Base-by-base conservation (phyloP, 2,113 vertebrate species). In the Ailurus styani region DNA sequence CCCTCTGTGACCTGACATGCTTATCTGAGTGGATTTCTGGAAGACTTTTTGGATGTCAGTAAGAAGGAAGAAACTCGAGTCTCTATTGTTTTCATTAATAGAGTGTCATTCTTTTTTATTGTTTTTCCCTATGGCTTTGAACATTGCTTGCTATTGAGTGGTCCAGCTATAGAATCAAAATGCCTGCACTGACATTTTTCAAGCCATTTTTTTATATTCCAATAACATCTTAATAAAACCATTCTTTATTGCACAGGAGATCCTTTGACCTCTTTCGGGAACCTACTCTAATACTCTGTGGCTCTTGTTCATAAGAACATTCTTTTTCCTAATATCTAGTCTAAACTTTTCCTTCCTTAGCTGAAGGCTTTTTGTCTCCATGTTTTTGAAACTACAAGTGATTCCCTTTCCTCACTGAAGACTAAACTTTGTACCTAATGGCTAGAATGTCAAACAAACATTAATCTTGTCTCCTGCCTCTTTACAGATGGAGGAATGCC, bases 371-470 rank as follows among this genome's bases (percentile, higher is more conserved):
- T 96, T 96, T 81, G 88, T 97, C 7, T 34, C 45, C 88, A 95
- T 97, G 87, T 98, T 68, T 96, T 95, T 89, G 47, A 95, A 25
- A 89, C 52, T 98, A 97, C 98, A 98, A 99, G 98, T 98, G 98
- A 98, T 98, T 98, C 96, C 66, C 92, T 98, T 98, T 98, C 96
- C 97, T 98, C 93, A 97, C 78, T 96, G 97, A 98, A 98, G 98
- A 98, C 98, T 98, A 98, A 98, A 96, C 98, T 98, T 98, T 96
- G 95, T 96, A 98, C 96, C 87, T 97, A 97, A 97, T 79, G 97
- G 96, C 90, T 90, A 98, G 98, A 98, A 98, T 97, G 97, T 97
- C 95, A 97, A 98, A 97, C 97, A 97, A 98, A 97, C 95, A 98
- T 97, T 98, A 97, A 96, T 98, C 87, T 97, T 96, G 54, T 98